Conservation (phyloP, 2,888 invertebrate genomes). For the Cotesia congregata region DNA sequence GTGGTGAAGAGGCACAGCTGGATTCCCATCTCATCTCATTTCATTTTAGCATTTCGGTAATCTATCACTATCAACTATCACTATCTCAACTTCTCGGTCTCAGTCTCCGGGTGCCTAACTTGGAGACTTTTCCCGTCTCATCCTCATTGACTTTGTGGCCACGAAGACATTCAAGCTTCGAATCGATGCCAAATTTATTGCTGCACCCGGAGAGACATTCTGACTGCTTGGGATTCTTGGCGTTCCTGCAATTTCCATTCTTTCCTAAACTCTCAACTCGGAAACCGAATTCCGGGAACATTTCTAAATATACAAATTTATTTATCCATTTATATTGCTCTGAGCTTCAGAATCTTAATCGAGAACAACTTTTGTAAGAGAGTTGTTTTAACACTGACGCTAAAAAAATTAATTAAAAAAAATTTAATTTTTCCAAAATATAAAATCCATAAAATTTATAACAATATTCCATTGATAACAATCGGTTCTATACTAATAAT, state of each 20-base stretch:
- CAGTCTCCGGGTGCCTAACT: background rate
- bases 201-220: conserved; percentile 32
- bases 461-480: too few species aligned
- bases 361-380: background rate
- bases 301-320: background rate
- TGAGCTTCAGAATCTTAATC: background rate
- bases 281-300: conserved; percentile 16
- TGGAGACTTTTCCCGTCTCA: background rate
- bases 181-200: conserved; percentile 48
- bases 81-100: background rate
- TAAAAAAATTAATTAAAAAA: background rate
- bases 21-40: background rate
- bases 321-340: conserved; percentile 1
- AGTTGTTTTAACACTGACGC: background rate
- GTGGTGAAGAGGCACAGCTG: conserved; percentile 62
- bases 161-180: conserved; percentile 27
- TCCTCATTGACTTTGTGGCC: conserved; percentile 35
- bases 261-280: background rate
- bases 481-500: too few species aligned
- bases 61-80: background rate
- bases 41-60: background rate
- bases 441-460: too few species aligned
- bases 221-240: conserved; percentile 33
- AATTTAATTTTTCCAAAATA: too few species aligned
- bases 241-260: conserved; percentile 16